Evolutionary conservation across 2,113 vertebrate genomes (phyloP).

Genomic region (Lathamus discolor): DNA sequence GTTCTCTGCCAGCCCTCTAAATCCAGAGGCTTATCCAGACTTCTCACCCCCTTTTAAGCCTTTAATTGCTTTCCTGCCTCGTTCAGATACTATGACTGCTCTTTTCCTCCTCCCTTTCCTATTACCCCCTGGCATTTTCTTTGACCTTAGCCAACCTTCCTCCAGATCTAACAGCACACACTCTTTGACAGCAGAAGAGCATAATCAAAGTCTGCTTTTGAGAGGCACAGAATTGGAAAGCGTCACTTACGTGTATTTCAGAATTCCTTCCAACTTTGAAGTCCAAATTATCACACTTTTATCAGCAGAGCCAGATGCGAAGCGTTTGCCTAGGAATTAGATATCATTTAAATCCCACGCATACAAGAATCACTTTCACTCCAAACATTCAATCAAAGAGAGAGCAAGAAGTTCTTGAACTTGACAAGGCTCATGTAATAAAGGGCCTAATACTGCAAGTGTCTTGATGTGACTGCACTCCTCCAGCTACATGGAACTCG

Average conservation of each 20-base stretch:
- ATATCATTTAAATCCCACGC: constrained; percentile 23
- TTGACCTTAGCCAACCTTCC: neutral
- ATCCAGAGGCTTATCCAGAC: neutral
- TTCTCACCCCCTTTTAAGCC: neutral
- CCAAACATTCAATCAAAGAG: constrained; percentile 6
- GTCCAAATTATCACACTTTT: constrained; percentile 99
- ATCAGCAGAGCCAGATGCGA: constrained; percentile 96
- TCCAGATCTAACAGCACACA: neutral
- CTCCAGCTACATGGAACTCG: accelerated
- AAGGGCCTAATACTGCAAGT: neutral
- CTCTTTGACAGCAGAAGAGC: neutral
- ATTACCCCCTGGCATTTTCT: neutral
- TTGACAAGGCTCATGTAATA: neutral
- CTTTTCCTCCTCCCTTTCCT: neutral
- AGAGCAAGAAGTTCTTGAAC: constrained; percentile 19
- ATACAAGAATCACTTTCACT: neutral
- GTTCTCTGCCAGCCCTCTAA: neutral
- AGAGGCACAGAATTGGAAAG: neutral
- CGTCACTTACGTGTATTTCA: constrained; percentile 94
- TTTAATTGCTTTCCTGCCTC: neutral
- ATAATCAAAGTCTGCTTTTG: neutral
- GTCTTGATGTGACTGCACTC: neutral
- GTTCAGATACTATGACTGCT: neutral
- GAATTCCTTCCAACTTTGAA: constrained; percentile 96
- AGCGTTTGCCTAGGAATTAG: constrained; percentile 87